phyloP scores from a whole-genome alignment of 2,797 vertebrate species.

The Enteromius anoplus region DNA sequence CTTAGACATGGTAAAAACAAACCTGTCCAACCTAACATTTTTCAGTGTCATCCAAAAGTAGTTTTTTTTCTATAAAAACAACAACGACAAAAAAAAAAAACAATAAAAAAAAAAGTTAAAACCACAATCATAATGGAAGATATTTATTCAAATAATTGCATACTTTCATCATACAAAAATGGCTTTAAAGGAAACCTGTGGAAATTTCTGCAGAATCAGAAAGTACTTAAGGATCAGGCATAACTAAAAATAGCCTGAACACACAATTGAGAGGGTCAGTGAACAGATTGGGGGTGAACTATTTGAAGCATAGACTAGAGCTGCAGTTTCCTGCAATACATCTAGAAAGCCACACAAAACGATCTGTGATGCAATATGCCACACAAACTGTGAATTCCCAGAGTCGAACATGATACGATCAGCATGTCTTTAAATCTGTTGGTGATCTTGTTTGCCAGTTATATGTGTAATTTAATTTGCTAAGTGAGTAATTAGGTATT shows the following conservation, averaged over 20 bases:
- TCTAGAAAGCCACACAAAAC: background rate
- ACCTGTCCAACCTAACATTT: background rate
- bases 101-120: background rate
- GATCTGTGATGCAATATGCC: background rate
- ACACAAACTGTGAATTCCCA: background rate
- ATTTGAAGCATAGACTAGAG: background rate
- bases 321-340: background rate
- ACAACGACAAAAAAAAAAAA: too few relatives aligned
- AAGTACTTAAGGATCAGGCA: background rate
- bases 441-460: conserved; percentile 29
- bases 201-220: background rate
- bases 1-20: background rate
- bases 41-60: background rate
- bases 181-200: background rate
- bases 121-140: background rate
- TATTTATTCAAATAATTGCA: background rate
- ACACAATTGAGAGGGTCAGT: background rate
- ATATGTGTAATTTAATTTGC: conserved; percentile 40
- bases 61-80: too few relatives aligned
- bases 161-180: background rate
- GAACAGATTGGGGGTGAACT: background rate
- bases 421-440: conserved; percentile 18
- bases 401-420: conserved; percentile 27
- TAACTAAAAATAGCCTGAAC: background rate
- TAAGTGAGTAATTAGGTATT: conserved; percentile 32